These are phyloP conservation scores for Phengaris alcon DNA, from an alignment of 2,888 invertebrate genomes.

Conservation along the genomic window DNA sequence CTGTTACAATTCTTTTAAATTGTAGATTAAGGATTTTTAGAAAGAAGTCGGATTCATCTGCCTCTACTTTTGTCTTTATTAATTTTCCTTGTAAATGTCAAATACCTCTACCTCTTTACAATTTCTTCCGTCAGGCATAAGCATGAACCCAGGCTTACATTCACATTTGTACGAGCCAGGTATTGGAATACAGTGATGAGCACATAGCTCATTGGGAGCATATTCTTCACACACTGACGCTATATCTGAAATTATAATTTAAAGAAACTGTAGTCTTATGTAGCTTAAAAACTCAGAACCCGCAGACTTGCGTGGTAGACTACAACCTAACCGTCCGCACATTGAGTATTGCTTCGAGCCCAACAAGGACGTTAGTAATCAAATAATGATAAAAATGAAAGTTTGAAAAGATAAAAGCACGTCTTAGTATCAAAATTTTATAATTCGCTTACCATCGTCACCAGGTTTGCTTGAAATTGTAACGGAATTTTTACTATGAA, in stretches of 20 bases:
- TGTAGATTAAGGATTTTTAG: neutral
- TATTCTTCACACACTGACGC: conserved; percentile 59
- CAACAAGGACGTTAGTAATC: no score
- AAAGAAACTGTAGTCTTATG: neutral
- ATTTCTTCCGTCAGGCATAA: conserved; percentile 85
- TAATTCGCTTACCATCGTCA: conserved; percentile 34
- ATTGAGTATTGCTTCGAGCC: neutral
- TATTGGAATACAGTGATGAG: conserved; percentile 87
- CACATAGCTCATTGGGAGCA: conserved; percentile 81
- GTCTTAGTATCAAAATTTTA: no score
- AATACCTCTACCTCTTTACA: conserved; percentile 74
- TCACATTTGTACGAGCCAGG: conserved; percentile 85
- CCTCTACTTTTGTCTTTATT: neutral
- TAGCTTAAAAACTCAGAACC: neutral
- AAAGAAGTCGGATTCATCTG: neutral
- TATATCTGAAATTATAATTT: conserved; percentile 31
- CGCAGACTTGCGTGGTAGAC: neutral
- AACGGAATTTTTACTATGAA: conserved; percentile 3
- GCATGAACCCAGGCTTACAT: conserved; percentile 83
- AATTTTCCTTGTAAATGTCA: neutral
- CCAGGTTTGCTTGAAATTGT: conserved; percentile 31
- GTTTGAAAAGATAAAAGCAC: no score
- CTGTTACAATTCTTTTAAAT: neutral
- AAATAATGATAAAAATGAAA: no score
- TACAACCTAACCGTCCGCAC: neutral